These are phyloP conservation scores for Clarias fuscus DNA, from an alignment of 2,797 vertebrate species.

Conservation along the genomic window DNA sequence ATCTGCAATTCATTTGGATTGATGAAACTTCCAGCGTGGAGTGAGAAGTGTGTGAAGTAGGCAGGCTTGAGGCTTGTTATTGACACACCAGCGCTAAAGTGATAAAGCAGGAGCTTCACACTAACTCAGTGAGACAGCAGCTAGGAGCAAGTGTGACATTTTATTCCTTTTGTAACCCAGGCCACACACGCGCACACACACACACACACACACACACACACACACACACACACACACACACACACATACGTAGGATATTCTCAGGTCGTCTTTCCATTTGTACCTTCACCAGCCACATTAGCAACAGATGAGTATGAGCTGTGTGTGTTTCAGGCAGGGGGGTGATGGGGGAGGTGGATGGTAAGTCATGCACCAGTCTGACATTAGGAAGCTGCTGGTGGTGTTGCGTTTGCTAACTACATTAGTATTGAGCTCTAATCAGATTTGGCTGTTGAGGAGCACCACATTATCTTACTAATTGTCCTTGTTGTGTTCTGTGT, in stretches of 20 bases:
- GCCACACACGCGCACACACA: not conserved
- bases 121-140: constrained; percentile 33
- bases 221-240: too few relatives aligned
- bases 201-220: not conserved
- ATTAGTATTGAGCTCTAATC: constrained; percentile 65
- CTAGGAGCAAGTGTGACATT: constrained; percentile 25
- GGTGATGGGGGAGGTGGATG: not conserved
- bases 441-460: constrained; percentile 71
- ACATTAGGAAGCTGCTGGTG: constrained; percentile 46
- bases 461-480: constrained; percentile 74
- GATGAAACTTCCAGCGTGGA: constrained; percentile 20
- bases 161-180: constrained; percentile 29
- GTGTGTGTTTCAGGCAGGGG: not conserved
- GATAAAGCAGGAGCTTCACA: constrained; percentile 39
- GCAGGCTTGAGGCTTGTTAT: constrained; percentile 29
- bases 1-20: not conserved
- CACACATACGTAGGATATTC: not conserved
- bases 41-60: constrained; percentile 32
- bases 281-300: not conserved
- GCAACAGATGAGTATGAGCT: not conserved
- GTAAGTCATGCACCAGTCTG: constrained; percentile 35
- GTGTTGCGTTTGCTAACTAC: constrained; percentile 50
- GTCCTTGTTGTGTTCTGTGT: constrained; percentile 67
- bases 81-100: constrained; percentile 29
- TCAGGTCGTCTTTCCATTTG: not conserved